Evolutionary conservation across 2,797 vertebrate genomes (phyloP).

Genomic region (Rhinogobio ventralis): DNA sequence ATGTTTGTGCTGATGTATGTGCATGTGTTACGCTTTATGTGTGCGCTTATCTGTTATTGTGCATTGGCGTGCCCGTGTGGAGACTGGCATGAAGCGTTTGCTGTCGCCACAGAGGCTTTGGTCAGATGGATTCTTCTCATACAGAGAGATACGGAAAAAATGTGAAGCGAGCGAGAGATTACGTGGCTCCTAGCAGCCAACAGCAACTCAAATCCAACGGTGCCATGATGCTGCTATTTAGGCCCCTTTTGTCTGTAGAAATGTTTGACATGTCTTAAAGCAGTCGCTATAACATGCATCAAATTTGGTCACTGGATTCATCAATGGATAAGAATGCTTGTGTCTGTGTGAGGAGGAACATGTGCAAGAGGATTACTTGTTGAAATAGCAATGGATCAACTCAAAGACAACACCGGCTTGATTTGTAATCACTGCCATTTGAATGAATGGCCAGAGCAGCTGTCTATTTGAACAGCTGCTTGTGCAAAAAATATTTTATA

Average conservation of each 20-base stretch:
- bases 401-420: conserved; percentile 81
- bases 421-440: conserved; percentile 77
- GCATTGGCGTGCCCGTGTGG: conserved; percentile 56
- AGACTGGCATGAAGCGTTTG: conserved; percentile 63
- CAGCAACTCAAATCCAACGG: conserved; percentile 73
- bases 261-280: conserved; percentile 42
- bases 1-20: conserved; percentile 47
- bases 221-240: conserved; percentile 71
- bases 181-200: conserved; percentile 73
- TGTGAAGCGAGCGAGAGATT: conserved; percentile 78
- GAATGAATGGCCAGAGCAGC: conserved; percentile 77
- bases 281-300: conserved; percentile 39
- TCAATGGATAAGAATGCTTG: conserved; percentile 10
- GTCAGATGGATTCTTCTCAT: conserved; percentile 74
- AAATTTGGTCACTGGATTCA: conserved; percentile 19
- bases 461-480: conserved; percentile 82
- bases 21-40: conserved; percentile 34
- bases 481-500: conserved; percentile 70
- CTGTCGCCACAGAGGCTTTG: conserved; percentile 83
- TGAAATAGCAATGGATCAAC: conserved; percentile 82
- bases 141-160: conserved; percentile 81
- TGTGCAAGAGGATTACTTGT: conserved; percentile 71
- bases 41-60: conserved; percentile 43
- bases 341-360: conserved; percentile 23
- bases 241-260: conserved; percentile 67